Percentiles rank a stretch among this genome's conserved stretches.
These are phyloP conservation scores for Phrynocephalus forsythii DNA, from an alignment of 2,797 vertebrate species.

Conservation along the genomic window DNA sequence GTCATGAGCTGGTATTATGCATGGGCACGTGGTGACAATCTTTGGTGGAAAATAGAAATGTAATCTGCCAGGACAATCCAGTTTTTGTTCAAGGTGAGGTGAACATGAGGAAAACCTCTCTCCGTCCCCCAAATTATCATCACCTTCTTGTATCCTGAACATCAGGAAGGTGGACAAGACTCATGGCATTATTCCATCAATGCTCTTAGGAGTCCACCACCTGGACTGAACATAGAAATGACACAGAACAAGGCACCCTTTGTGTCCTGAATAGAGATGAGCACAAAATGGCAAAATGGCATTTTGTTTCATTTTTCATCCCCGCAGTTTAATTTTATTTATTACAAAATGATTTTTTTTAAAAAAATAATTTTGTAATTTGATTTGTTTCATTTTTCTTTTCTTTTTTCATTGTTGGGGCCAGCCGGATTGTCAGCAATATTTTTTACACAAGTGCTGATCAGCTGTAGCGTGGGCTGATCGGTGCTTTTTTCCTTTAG, in stretches of 20 bases:
- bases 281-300: too few species aligned
- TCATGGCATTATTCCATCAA: not conserved
- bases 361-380: too few species aligned
- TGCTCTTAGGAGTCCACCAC: not conserved
- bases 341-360: too few species aligned
- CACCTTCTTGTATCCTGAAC: not conserved
- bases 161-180: not conserved
- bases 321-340: too few species aligned
- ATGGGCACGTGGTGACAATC: not conserved
- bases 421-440: too few species aligned
- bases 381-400: too few species aligned
- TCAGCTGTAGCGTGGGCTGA: too few species aligned
- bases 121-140: not conserved
- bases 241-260: not conserved
- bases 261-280: not conserved
- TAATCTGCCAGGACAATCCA: not conserved
- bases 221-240: not conserved
- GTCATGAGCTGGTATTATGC: slow-evolving; percentile 34
- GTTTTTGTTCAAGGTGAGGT: not conserved
- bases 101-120: not conserved
- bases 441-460: too few species aligned
- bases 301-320: too few species aligned
- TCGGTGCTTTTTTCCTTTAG: too few species aligned
- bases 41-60: not conserved
- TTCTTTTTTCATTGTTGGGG: too few species aligned